Conservation (phyloP, 2,888 invertebrate species). For the Theretra japonica region DNA sequence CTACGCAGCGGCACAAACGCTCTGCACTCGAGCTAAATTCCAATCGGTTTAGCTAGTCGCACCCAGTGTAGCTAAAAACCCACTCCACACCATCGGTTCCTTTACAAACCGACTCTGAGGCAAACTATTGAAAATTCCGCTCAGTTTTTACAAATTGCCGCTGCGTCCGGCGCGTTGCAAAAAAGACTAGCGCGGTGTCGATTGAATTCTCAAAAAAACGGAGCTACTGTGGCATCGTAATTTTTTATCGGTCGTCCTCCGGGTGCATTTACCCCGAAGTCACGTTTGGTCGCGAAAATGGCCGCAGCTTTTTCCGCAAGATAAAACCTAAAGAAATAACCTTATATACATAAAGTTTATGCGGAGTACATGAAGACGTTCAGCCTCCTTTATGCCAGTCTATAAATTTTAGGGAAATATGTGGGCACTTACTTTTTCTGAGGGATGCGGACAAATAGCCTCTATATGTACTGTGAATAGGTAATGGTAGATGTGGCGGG, state of each 20-base stretch:
- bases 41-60: not conserved
- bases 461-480: constrained; percentile 30
- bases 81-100: constrained; percentile 36
- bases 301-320: constrained; percentile 45
- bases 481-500: constrained; percentile 36
- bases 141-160: constrained; percentile 63
- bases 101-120: constrained; percentile 32
- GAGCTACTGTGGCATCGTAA: constrained; percentile 58
- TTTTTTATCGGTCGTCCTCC: constrained; percentile 64
- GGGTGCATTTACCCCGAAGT: constrained; percentile 53
- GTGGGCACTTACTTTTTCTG: constrained; percentile 18
- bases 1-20: constrained; percentile 10
- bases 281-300: constrained; percentile 45
- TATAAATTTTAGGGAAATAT: constrained; percentile 21
- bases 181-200: constrained; percentile 54
- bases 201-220: constrained; percentile 64
- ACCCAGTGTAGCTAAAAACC: constrained; percentile 29
- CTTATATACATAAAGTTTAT: constrained; percentile 23
- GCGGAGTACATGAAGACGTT: constrained; percentile 13
- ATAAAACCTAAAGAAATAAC: constrained; percentile 31
- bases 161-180: constrained; percentile 52
- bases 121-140: constrained; percentile 56
- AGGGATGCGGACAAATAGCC: constrained; percentile 12
- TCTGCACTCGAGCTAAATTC: not conserved
- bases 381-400: constrained; percentile 13